These are phyloP conservation scores for Fulica atra DNA, from an alignment of 2,113 vertebrate species.

Conservation along the genomic window DNA sequence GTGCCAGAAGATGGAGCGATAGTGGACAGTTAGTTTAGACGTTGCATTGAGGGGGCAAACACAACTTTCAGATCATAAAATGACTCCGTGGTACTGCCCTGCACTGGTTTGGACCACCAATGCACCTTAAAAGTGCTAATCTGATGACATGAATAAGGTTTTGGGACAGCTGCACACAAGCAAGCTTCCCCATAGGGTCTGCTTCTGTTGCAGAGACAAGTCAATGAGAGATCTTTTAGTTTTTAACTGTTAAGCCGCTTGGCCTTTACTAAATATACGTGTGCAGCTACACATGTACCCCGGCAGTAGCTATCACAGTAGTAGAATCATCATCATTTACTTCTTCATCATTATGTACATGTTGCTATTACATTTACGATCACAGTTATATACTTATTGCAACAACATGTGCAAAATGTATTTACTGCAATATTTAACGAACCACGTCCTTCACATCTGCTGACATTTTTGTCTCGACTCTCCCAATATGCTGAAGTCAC, in stretches of 20 bases:
- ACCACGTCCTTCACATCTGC: neutral
- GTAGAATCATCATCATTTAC: neutral
- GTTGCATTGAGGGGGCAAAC: no score
- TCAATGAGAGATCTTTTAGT: neutral
- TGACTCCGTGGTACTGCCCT: neutral
- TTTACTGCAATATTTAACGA: neutral
- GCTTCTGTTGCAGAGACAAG: neutral
- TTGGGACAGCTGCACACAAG: neutral
- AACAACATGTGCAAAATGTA: neutral
- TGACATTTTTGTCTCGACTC: neutral
- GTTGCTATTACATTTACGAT: neutral
- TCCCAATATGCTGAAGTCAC: neutral
- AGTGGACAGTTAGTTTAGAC: neutral
- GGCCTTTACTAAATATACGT: neutral
- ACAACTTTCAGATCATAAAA: neutral
- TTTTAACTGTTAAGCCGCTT: neutral
- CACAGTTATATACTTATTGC: neutral
- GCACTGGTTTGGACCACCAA: neutral
- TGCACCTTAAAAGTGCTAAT: neutral
- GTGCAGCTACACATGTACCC: neutral
- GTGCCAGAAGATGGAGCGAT: accelerated
- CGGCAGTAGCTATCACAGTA: neutral
- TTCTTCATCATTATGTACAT: neutral
- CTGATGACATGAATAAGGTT: neutral
- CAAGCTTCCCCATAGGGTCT: neutral